Evolutionary conservation across 2,797 vertebrate genomes (phyloP).

Genomic region (Syndactyla subalaris): DNA sequence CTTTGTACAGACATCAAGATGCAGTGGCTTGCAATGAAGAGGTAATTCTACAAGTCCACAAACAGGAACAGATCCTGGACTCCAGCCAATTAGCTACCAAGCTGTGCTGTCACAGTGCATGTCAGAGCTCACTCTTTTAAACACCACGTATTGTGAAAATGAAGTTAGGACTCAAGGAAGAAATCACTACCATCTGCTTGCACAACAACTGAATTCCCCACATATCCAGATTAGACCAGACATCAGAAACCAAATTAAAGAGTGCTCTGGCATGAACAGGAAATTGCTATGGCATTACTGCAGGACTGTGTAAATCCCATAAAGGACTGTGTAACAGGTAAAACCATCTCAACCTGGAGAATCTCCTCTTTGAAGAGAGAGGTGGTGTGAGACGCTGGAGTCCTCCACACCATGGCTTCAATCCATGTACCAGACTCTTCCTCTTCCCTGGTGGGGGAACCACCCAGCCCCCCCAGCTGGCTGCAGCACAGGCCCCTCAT

Average conservation of each 20-base stretch:
- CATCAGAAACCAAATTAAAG: not conserved
- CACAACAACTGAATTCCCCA: not conserved
- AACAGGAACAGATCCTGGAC: not conserved
- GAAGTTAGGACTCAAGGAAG: not conserved
- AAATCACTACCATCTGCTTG: not conserved
- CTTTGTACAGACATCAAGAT: not conserved
- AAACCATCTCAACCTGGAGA: not conserved
- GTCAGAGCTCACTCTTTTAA: not conserved
- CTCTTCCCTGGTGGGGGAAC: accelerated
- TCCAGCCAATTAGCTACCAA: accelerated
- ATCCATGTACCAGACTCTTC: not conserved
- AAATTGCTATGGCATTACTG: accelerated
- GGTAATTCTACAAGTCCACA: accelerated
- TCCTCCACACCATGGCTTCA: not conserved
- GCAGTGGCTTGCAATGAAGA: not conserved
- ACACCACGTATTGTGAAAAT: not conserved
- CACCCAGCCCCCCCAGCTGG: accelerated
- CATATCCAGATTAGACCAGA: not conserved
- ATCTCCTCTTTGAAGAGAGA: not conserved
- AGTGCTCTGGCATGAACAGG: accelerated
- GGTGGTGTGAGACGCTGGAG: accelerated
- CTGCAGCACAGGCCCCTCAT: accelerated
- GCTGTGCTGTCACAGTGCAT: accelerated
- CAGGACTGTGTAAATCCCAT: accelerated
- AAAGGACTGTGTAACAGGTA: not conserved